These are phyloP conservation scores for Zoroaster sp. DNA, from an alignment of 53 echinoderm and acorn worm species.

Conservation along the genomic window DNA sequence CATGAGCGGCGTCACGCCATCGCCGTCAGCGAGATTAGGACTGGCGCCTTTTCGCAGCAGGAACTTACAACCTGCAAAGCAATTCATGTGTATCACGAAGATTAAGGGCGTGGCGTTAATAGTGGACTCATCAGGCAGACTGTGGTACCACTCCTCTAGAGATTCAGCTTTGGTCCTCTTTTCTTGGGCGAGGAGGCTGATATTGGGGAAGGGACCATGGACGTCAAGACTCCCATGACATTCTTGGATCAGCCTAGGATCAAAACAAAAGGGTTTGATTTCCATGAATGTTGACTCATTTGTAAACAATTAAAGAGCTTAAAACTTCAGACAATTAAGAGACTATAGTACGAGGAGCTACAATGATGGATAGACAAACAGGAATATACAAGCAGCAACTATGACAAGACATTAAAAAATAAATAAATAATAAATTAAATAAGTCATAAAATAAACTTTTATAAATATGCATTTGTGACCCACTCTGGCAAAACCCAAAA, in stretches of 20 bases:
- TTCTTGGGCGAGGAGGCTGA: constrained; percentile 10
- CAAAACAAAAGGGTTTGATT: background rate
- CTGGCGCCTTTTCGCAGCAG: constrained; percentile 76
- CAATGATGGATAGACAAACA: no score
- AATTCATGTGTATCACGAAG: constrained; percentile 42
- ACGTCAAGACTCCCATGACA: constrained; percentile 57
- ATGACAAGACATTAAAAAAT: no score
- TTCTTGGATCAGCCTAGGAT: constrained; percentile 4
- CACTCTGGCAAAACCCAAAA: no score
- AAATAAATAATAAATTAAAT: no score
- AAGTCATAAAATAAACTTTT: no score
- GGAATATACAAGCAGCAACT: no score
- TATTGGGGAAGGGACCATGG: constrained; percentile 48
- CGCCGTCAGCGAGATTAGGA: constrained; percentile 71
- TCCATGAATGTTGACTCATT: background rate
- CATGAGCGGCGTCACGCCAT: constrained; percentile 83
- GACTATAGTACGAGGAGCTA: no score
- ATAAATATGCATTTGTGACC: no score
- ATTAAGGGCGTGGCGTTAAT: constrained; percentile 43
- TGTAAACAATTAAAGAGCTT: background rate
- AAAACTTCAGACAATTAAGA: no score
- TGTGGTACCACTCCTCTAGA: constrained; percentile 59
- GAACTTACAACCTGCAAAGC: constrained; percentile 18
- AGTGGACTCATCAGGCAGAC: background rate
- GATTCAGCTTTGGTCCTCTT: background rate